Base-by-base conservation (phyloP, 2,113 vertebrate species). In the Zootoca vivipara region DNA sequence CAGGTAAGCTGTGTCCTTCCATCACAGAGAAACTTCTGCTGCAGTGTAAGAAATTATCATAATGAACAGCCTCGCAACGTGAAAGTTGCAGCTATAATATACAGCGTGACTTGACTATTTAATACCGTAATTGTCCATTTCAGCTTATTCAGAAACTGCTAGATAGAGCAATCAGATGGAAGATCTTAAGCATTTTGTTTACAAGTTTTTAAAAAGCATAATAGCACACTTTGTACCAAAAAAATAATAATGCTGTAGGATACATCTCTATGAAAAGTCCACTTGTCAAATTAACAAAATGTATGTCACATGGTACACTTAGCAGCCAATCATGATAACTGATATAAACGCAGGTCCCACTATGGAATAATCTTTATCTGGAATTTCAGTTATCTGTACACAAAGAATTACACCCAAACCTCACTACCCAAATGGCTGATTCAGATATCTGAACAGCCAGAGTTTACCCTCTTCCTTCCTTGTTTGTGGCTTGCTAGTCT, bases 211-310 rank as follows among this genome's bases (percentile, higher is more conserved):
- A 58, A 73, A 65, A 89, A 91, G 87, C 89, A 93, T 94, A 88
- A 81, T 95, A 95, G 92, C 93, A 96, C 94, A 95, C 92, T 95
- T 97, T 95, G 89, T 97, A 97, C 96, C 96, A 97, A 97, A 97
- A 95, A 95, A 40, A 95, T 33, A n/a, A 72, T 12, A n/a, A 10
- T 97, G 96, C 95, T 96, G 93, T 96, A 91, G 64, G 93, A 82
- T 94, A 83, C 85, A 15, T 94, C 91, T 56, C 3, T 94, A 70
- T 87, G 82, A 95, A 91, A 93, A 82, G 77, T 93, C 93, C 94
- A 93, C 89, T 94, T 93, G 78, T 92, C 56, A 42, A 89, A 91
- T 91, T 92, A 94, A 94, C 90, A 91, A 93, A 93, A 89, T 87
- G 78, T 88, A 87, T 93, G 40, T 89, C 52, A 33, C 85, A 56